Conservation (phyloP, 2,113 vertebrate genomes). For the Megaceryle torquata region DNA sequence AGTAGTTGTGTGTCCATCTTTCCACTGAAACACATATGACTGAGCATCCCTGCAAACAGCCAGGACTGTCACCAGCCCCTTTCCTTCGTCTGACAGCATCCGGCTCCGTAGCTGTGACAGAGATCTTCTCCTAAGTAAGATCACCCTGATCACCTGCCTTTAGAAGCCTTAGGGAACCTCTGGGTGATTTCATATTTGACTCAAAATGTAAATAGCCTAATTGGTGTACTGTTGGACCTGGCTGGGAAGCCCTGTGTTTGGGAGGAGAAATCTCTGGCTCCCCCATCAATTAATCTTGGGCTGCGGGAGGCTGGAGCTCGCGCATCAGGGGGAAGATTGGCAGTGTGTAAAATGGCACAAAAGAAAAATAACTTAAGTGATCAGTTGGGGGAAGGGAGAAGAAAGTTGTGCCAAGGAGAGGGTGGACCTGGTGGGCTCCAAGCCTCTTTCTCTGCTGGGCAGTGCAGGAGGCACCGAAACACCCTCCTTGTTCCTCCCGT, state of each 20-base stretch:
- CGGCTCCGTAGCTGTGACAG: neutral
- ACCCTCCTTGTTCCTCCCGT: accelerated
- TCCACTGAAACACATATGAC: conserved; percentile 16
- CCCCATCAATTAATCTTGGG: conserved; percentile 43
- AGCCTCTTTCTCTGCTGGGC: neutral
- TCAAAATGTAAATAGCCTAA: conserved; percentile 40
- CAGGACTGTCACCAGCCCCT: neutral
- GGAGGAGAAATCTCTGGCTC: conserved; percentile 35
- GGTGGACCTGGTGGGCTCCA: neutral
- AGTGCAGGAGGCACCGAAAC: neutral
- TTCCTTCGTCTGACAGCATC: neutral
- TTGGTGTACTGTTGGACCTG: conserved; percentile 3
- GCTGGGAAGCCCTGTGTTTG: conserved; percentile 14
- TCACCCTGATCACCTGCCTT: neutral
- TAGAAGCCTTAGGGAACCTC: neutral
- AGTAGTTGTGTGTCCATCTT: conserved; percentile 39
- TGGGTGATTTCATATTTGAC: neutral
- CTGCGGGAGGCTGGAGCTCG: neutral
- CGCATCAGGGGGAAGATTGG: neutral
- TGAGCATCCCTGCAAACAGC: neutral
- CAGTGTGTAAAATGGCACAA: neutral
- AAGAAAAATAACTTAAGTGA: neutral
- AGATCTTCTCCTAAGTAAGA: neutral
- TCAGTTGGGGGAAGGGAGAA: neutral
- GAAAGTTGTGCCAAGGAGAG: neutral